phyloP scores from a whole-genome alignment of 2,113 vertebrate genomes.

The Lasiurus cinereus region DNA sequence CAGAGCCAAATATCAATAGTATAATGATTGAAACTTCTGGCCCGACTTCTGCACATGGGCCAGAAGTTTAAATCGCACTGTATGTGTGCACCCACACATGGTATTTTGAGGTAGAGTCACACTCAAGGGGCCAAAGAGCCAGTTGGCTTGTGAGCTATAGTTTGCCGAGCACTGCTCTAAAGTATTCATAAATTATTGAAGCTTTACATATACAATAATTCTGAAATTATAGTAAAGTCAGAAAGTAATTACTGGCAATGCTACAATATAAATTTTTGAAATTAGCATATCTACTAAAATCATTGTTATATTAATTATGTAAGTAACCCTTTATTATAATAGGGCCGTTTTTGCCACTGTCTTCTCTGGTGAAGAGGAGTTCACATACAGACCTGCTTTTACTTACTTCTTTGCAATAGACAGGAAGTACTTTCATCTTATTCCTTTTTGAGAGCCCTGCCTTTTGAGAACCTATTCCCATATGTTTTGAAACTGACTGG shows the following conservation, averaged over 20 bases:
- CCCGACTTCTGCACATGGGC: too few species aligned
- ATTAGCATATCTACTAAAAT: constrained; percentile 21
- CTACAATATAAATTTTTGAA: neutral
- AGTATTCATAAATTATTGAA: constrained; percentile 47
- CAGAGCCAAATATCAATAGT: too few species aligned
- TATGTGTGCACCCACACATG: too few species aligned
- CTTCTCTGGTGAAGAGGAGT: constrained; percentile 29
- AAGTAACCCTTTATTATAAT: neutral
- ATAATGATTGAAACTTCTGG: too few species aligned
- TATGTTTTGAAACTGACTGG: neutral
- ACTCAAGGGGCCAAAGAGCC: too few species aligned
- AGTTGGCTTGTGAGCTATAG: too few species aligned
- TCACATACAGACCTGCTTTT: neutral
- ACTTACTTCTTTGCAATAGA: neutral
- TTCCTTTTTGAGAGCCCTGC: constrained; percentile 21
- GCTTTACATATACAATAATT: constrained; percentile 41
- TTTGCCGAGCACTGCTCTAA: neutral
- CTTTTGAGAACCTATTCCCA: neutral
- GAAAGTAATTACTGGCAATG: neutral
- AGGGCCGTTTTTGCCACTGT: neutral
- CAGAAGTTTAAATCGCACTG: too few species aligned
- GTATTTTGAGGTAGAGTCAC: too few species aligned
- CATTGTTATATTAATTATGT: constrained; percentile 38
- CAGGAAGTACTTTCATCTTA: constrained; percentile 8
- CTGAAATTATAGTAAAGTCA: constrained; percentile 25